phyloP scores from a whole-genome alignment of 1,140 invertebrate genomes.

The Eufriesea mexicana region DNA sequence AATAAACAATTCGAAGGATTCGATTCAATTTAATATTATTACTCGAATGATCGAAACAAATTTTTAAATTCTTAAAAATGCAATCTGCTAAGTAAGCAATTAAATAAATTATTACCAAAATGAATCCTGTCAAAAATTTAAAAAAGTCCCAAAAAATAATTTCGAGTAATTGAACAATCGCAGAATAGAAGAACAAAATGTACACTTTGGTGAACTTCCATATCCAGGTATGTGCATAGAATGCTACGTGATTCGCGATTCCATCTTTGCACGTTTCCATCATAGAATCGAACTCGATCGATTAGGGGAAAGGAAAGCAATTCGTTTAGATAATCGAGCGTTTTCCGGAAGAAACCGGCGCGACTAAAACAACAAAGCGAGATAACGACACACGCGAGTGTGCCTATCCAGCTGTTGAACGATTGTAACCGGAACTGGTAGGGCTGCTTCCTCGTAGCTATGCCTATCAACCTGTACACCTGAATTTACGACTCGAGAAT shows the following conservation, averaged over 20 bases:
- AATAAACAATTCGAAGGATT: too few species aligned
- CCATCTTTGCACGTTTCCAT: background rate
- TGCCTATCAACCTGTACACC: slow-evolving; percentile 46
- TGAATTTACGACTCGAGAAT: slow-evolving; percentile 56
- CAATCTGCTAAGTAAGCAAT: too few species aligned
- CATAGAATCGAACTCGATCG: background rate
- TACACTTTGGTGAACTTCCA: too few species aligned
- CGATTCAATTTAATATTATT: too few species aligned
- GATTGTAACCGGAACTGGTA: slow-evolving; percentile 48
- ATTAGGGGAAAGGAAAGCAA: background rate
- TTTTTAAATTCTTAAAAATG: too few species aligned
- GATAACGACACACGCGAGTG: slow-evolving; percentile 32
- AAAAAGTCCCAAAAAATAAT: too few species aligned
- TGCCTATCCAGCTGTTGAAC: slow-evolving; percentile 36
- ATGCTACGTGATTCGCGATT: background rate
- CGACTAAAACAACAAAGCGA: slow-evolving; percentile 27
- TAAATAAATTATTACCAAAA: too few species aligned
- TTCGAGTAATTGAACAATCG: too few species aligned
- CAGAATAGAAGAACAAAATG: too few species aligned
- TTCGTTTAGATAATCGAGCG: background rate
- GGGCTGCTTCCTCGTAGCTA: slow-evolving; percentile 41
- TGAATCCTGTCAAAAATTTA: too few species aligned
- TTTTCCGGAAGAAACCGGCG: slow-evolving; percentile 20
- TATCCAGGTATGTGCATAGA: too few species aligned
- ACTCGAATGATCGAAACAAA: too few species aligned